These are phyloP conservation scores for Falco punctatus DNA, from an alignment of 2,113 vertebrate genomes.

Conservation along the genomic window DNA sequence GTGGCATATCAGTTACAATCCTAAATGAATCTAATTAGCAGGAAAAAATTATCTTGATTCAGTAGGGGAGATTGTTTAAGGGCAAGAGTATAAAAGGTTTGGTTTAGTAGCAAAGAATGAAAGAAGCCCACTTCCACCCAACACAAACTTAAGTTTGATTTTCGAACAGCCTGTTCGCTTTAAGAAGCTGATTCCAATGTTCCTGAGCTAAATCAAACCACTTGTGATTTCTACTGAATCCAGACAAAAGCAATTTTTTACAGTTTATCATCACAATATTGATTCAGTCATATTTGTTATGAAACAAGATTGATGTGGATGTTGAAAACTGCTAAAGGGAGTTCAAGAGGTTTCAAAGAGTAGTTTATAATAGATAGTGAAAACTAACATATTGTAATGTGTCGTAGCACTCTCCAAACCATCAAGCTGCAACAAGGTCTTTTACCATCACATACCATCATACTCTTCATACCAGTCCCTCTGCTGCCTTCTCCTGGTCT, in stretches of 20 bases:
- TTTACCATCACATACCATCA: too few species aligned
- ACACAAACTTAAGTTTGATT: background rate
- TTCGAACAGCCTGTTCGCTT: background rate
- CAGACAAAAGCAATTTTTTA: slow-evolving; percentile 60
- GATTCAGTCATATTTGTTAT: slow-evolving; percentile 58
- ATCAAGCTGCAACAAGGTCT: too few species aligned
- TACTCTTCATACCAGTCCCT: too few species aligned
- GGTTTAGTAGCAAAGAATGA: background rate
- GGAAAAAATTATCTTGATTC: background rate
- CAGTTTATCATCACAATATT: slow-evolving; percentile 66
- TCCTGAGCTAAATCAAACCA: background rate
- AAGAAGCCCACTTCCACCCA: background rate
- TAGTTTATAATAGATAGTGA: slow-evolving; percentile 26
- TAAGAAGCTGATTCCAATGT: background rate
- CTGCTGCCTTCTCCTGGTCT: too few species aligned
- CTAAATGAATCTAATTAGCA: background rate
- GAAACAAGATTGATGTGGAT: slow-evolving; percentile 58
- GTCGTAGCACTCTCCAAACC: too few species aligned
- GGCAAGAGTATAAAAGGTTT: background rate
- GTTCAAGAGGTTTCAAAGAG: slow-evolving; percentile 23
- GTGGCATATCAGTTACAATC: background rate
- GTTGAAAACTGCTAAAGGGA: slow-evolving; percentile 58
- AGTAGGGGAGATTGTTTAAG: background rate
- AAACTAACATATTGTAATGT: slow-evolving; percentile 12
- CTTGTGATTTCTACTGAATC: slow-evolving; percentile 25